Conservation (phyloP, 1,140 invertebrate species). For the Neodiprion lecontei region DNA sequence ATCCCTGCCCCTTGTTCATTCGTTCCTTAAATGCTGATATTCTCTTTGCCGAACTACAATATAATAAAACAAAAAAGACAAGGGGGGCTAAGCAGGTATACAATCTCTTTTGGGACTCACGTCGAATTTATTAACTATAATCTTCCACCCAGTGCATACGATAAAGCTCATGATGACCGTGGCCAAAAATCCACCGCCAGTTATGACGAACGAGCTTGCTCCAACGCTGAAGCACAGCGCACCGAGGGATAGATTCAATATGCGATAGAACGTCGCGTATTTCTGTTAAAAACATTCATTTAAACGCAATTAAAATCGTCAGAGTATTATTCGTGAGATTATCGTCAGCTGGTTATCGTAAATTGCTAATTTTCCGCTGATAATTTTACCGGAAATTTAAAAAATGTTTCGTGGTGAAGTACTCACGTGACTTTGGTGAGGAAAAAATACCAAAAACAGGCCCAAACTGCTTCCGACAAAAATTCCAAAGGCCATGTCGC, state of each 20-base stretch:
- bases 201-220: constrained; percentile 39
- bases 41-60: no score
- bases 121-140: constrained; percentile 39
- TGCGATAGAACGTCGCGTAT: constrained; percentile 43
- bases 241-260: constrained; percentile 38
- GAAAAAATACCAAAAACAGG: constrained; percentile 49
- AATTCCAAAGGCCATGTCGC: constrained; percentile 47
- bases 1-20: no score
- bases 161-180: constrained; percentile 47
- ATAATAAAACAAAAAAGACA: not conserved
- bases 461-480: constrained; percentile 42
- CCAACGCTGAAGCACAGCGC: constrained; percentile 46
- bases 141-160: constrained; percentile 48
- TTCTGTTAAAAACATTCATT: constrained; percentile 35
- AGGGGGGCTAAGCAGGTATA: constrained; percentile 1
- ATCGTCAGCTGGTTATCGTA: not conserved
- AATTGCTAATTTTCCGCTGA: no score
- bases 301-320: not conserved
- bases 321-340: not conserved
- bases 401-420: not conserved
- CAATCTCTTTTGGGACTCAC: constrained; percentile 31
- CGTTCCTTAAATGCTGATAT: no score
- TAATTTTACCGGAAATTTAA: not conserved
- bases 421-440: constrained; percentile 53
- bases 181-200: constrained; percentile 51